Conservation (phyloP, 30 jellyfish, hydroid and myxozoan genomes). For the Clytia hemisphaerica region DNA sequence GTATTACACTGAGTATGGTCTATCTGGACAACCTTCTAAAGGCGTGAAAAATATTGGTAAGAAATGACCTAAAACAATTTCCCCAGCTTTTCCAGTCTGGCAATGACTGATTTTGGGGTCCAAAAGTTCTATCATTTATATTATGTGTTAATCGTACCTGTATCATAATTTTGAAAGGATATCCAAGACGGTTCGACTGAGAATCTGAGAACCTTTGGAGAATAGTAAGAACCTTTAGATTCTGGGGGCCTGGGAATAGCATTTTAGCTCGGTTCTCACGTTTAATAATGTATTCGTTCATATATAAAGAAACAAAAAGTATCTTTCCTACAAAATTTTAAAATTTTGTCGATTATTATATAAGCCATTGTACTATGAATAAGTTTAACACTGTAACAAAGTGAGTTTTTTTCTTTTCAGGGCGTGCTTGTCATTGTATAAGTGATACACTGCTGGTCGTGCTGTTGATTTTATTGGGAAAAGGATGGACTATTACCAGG, state of each 20-base stretch:
- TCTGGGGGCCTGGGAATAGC: too few species aligned
- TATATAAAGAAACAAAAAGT: background rate
- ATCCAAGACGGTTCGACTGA: too few species aligned
- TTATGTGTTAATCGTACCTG: too few species aligned
- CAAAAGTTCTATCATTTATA: too few species aligned
- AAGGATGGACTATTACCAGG: slow-evolving; percentile 98
- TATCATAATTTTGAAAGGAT: too few species aligned
- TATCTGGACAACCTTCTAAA: slow-evolving; percentile 62
- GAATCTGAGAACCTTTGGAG: too few species aligned
- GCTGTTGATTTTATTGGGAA: slow-evolving; percentile 60
- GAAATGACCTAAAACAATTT: background rate
- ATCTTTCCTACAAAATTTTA: background rate
- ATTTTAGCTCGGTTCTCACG: too few species aligned
- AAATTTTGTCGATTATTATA: background rate
- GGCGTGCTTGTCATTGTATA: slow-evolving; percentile 64
- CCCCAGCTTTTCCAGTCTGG: too few species aligned
- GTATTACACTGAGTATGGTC: slow-evolving; percentile 70
- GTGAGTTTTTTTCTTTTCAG: slow-evolving; percentile 37
- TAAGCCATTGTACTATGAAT: too few species aligned
- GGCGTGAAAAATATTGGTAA: slow-evolving; percentile 40
- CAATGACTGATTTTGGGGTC: too few species aligned
- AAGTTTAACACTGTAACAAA: too few species aligned
- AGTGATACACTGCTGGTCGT: slow-evolving; percentile 64
- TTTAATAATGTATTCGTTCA: background rate
- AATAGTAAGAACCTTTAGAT: too few species aligned